phyloP scores from a whole-genome alignment of 2,888 invertebrate genomes.

The Platerodrilus igneus region DNA sequence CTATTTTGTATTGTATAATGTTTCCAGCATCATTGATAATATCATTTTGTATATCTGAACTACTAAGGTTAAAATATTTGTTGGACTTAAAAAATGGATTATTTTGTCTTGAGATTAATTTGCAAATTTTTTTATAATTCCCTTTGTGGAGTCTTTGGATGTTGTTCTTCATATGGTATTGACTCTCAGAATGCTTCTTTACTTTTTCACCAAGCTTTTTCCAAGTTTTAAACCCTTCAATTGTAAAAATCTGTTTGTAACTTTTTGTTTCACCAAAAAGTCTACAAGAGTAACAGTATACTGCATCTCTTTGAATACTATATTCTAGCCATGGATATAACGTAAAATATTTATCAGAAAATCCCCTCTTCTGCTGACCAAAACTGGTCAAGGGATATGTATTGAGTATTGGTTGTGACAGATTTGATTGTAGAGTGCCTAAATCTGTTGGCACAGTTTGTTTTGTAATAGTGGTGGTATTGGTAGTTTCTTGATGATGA shows the following conservation, averaged over 20 bases:
- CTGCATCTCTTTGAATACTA: constrained; percentile 5
- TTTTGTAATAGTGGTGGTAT: too few relatives aligned
- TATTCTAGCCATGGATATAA: constrained; percentile 7
- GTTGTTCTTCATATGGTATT: not conserved
- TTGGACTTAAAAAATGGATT: constrained; percentile 4
- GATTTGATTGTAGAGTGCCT: constrained; percentile 6
- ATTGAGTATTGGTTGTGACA: constrained; percentile 5
- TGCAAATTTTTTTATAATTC: constrained; percentile 5
- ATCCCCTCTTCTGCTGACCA: constrained; percentile 4
- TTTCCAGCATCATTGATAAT: not conserved
- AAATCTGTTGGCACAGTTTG: constrained; percentile 5
- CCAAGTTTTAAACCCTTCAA: constrained; percentile 5
- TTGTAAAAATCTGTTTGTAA: constrained; percentile 4
- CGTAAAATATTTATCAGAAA: constrained; percentile 8
- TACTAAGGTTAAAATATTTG: too few relatives aligned
- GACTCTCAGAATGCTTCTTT: constrained; percentile 1
- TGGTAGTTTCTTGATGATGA: constrained; percentile 1
- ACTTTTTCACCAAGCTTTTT: constrained; percentile 5
- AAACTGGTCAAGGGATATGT: constrained; percentile 2
- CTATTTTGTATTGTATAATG: not conserved
- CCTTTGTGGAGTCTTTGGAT: too few relatives aligned
- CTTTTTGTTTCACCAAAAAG: constrained; percentile 1
- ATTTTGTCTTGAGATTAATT: constrained; percentile 3
- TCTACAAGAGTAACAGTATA: constrained; percentile 7
- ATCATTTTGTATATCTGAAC: constrained; percentile 10